Percentiles rank a stretch among this genome's conserved stretches.
phyloP scores from a whole-genome alignment of 2,888 invertebrate species.

The Eristalinus sepulchralis region DNA sequence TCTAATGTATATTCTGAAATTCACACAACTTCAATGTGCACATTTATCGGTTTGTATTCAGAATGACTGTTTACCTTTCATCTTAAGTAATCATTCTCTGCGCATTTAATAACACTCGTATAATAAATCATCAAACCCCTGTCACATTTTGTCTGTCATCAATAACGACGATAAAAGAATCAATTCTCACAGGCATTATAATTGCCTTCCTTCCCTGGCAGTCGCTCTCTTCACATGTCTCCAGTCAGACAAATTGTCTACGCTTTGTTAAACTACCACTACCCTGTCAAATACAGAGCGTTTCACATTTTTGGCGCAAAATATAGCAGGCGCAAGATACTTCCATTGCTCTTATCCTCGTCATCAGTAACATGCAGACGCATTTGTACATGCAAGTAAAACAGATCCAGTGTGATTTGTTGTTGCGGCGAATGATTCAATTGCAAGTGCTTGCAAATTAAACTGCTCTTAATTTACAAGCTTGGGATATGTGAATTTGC shows the following conservation, averaged over 20 bases:
- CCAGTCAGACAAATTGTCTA: constrained; percentile 35
- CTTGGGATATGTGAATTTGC: not conserved
- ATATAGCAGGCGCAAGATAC: constrained; percentile 18
- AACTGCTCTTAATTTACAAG: constrained; percentile 28
- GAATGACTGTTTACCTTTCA: not conserved
- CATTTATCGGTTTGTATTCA: not conserved
- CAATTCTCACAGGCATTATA: not conserved
- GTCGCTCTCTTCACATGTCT: not conserved
- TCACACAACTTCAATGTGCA: not conserved
- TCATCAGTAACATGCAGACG: not conserved
- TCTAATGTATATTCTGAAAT: not conserved
- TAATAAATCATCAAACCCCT: not conserved
- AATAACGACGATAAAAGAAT: not conserved
- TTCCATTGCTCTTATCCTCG: not conserved
- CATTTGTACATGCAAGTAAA: not conserved
- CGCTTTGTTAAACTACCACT: constrained; percentile 11
- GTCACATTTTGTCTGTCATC: not conserved
- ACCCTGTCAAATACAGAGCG: not conserved
- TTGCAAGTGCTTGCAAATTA: constrained; percentile 34
- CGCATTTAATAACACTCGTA: not conserved
- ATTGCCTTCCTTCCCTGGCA: constrained; percentile 8
- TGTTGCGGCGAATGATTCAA: constrained; percentile 17
- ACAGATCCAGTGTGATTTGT: not conserved
- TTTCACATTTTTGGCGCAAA: constrained; percentile 42
- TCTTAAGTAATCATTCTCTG: not conserved